Conservation (phyloP, 1,140 invertebrate genomes). For the Limonius californicus region DNA sequence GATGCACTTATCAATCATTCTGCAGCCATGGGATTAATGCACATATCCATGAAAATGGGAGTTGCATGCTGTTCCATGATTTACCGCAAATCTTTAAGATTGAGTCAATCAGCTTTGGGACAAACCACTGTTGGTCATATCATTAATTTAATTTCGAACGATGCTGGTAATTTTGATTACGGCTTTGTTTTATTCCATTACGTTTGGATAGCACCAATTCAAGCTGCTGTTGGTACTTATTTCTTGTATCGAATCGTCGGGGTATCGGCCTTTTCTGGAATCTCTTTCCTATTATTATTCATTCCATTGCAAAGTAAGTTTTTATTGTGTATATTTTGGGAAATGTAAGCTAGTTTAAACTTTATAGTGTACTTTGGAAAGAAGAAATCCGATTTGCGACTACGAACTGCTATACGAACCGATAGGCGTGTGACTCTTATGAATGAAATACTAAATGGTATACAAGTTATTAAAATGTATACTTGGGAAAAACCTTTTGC, state of each 20-base stretch:
- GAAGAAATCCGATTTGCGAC: not conserved
- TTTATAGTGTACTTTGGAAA: conserved; percentile 4
- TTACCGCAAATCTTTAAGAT: conserved; percentile 18
- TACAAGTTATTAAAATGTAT: conserved; percentile 11
- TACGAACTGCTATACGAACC: not conserved
- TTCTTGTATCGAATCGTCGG: conserved; percentile 14
- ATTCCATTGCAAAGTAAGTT: conserved; percentile 9
- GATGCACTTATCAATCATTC: not conserved
- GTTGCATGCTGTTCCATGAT: not conserved
- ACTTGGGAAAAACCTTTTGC: no score
- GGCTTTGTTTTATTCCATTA: conserved; percentile 26
- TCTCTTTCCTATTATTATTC: not conserved
- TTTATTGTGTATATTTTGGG: not conserved
- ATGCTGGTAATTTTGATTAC: conserved; percentile 57
- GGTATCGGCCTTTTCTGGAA: not conserved
- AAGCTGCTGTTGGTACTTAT: not conserved
- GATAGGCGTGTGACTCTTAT: not conserved
- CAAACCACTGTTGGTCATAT: conserved; percentile 61
- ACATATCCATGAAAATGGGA: conserved; percentile 1
- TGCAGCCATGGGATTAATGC: not conserved
- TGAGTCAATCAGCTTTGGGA: conserved; percentile 12
- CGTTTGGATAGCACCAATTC: conserved; percentile 15
- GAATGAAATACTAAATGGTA: conserved; percentile 1
- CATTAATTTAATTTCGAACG: conserved; percentile 70
- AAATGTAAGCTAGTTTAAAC: no score